Evolutionary conservation across 2,888 invertebrate genomes (phyloP), one percentile per base, ranked within the genome.

Genomic region (Melolontha melolontha): DNA sequence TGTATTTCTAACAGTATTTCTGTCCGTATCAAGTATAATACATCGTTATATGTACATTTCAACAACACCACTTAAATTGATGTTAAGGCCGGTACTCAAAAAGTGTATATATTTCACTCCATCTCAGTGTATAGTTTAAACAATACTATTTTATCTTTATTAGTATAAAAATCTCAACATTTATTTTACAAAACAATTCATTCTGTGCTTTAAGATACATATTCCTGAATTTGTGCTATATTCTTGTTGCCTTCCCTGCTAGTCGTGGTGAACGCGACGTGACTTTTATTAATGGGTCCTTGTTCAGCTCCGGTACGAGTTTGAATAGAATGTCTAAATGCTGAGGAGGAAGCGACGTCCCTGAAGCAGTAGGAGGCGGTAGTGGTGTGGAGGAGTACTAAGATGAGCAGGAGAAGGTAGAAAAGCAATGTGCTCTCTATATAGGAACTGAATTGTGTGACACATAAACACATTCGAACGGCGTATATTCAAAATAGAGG

Each of bases 211-310:
- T 10, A 34, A 34, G 34, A 34, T 34, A 34, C 34, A 34, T 34
- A 34, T 47, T 41, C 29, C 47, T n/a, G 27, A 14, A 16, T 44
- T 34, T n/a, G 14, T 10, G 27, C 29, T 59, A 29, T 59, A 27
- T 34, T 39, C 22, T 57, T 57, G 40, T 57, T 12, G 41, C 44
- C 10, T 14, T 59, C 59, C 17, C 34, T 34, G 11, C 44, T 59
- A 47, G 59, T 47, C 59, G 59, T 44, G 27, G 59, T 34, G 44
- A 66, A 66, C 49, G 49, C 57, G 57, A 49, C 49, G 44, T 44
- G 66, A 55, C 66, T 66, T 66, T 66, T 66, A 66, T 66, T 66
- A 66, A 66, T 66, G 66, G 55, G 57, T 49, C 55, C 49, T 66
- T 66, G 66, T 66, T 66, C 57, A 59, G 50, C 66, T 66, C 57